Conservation (phyloP, 1,140 invertebrate genomes). For the Zaprionus camerounensis region DNA sequence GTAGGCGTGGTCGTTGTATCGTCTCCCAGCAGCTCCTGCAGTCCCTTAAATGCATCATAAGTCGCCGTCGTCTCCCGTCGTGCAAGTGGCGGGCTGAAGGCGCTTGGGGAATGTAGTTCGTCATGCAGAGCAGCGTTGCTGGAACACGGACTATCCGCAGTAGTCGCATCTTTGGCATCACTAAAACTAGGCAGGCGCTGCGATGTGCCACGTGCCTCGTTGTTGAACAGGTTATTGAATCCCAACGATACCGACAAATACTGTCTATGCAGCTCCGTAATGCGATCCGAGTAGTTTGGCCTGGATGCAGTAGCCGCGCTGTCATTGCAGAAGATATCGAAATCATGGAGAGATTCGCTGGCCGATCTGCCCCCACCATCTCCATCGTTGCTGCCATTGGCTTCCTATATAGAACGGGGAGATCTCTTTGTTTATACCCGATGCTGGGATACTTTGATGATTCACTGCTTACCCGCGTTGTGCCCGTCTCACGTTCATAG, state of each 20-base stretch:
- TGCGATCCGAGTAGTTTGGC: conserved; percentile 78
- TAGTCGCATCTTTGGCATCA: conserved; percentile 45
- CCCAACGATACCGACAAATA: conserved; percentile 79
- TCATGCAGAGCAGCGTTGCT: conserved; percentile 42
- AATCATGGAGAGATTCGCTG: conserved; percentile 55
- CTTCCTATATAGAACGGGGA: conserved; percentile 38
- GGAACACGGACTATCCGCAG: conserved; percentile 53
- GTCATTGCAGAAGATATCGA: conserved; percentile 72
- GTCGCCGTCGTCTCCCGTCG: conserved; percentile 18
- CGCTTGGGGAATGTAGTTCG: conserved; percentile 73
- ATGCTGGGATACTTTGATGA: not conserved
- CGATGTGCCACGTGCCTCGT: conserved; percentile 17
- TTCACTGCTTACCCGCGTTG: conserved; percentile 30
- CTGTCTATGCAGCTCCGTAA: conserved; percentile 80
- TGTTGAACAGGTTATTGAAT: conserved; percentile 77
- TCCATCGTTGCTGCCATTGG: conserved; percentile 42
- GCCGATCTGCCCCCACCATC: conserved; percentile 52
- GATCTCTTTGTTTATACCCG: not conserved
- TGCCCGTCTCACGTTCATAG: conserved; percentile 49
- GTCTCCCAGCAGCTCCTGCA: conserved; percentile 47
- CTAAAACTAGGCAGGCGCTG: conserved; percentile 11
- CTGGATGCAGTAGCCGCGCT: conserved; percentile 28
- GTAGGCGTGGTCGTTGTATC: not conserved
- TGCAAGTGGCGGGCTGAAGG: conserved; percentile 51
- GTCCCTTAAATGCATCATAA: conserved; percentile 40